These are phyloP conservation scores for Tetramorium alpestre DNA, from an alignment of 1,140 invertebrate genomes.

Conservation along the genomic window DNA sequence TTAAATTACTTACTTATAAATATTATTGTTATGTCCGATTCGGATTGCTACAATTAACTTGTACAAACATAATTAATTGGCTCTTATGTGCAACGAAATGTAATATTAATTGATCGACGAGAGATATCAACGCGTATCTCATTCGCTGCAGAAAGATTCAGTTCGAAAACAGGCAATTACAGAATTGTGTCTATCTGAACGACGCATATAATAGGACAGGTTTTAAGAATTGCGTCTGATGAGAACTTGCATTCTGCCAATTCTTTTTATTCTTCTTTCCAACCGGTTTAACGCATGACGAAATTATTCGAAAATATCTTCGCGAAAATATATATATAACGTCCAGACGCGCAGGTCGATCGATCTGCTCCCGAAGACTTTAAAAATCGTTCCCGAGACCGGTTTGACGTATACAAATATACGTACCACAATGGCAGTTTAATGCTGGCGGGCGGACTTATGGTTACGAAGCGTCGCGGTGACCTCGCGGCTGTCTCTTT, in stretches of 20 bases:
- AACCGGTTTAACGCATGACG: slow-evolving; percentile 42
- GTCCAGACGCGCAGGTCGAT: slow-evolving; percentile 30
- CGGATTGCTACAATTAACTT: neutral
- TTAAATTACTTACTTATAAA: neutral
- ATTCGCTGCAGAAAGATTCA: neutral
- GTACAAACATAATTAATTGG: neutral
- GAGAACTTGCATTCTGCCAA: slow-evolving; percentile 10
- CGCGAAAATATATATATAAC: neutral
- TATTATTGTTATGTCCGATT: neutral
- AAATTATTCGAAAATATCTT: slow-evolving; percentile 47
- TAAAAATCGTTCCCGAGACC: slow-evolving; percentile 47
- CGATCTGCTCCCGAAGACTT: slow-evolving; percentile 11
- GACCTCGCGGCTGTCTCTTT: slow-evolving; percentile 59
- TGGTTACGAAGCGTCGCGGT: slow-evolving; percentile 60
- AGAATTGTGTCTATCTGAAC: neutral
- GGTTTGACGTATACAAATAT: slow-evolving; percentile 50
- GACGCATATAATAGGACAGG: slow-evolving; percentile 40
- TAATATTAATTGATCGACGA: neutral
- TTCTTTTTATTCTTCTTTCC: neutral
- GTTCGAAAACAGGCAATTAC: slow-evolving; percentile 33
- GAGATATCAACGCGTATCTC: neutral
- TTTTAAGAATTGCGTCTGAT: slow-evolving; percentile 55
- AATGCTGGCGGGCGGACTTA: slow-evolving; percentile 52
- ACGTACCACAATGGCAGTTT: slow-evolving; percentile 51
- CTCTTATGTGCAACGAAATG: neutral